Base-by-base conservation (phyloP, 2,888 invertebrate species). In the Lycocerus yunnanus region DNA sequence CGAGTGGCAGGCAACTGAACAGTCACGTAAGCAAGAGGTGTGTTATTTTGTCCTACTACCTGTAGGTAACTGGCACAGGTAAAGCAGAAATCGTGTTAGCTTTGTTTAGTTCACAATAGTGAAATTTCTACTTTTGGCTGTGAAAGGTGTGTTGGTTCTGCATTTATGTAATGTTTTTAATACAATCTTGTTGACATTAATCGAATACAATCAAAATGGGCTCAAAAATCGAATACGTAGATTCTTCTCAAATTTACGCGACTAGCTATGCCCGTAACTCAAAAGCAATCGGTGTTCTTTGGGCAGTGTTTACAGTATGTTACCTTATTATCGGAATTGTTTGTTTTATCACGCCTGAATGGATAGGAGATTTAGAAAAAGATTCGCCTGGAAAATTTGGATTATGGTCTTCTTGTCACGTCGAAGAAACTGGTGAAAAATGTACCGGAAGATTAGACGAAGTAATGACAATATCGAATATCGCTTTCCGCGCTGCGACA, bases 261-360 rank as follows among this genome's bases (percentile, higher is more conserved):
- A 95, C 96, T 76, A 95, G 95, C 88, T 96, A 96, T 86, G 95
- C 95, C 80, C 91, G 96, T 82, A 96, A 96, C 89, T 95, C 95
- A 80, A 96, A 95, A 89, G 98, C 98, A 68, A 96, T 99, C 79
- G 97, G 97, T 69, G 97, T 98, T 76, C 90, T 98, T 81, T 99
- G 99, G 99, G 98, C 95, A 78, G 95, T 99, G 85, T 98, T 99
- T 88, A 96, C 97, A 80, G 95, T 98, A 85, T 98, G 98, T 88
- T 98, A 97, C 87, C 96, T 97, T 79, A 97, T 99, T 84, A 97
- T 99, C 84, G 94, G 95, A 83, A 96, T 98, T 21, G 97, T 99
- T 27, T 95, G 97, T 4, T 97, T 99, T 87, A 93, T 98, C 74
- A 98, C 98, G 77, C 97, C 97, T 61, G 94, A 97, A 88, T 95